Conservation (phyloP, 2,797 vertebrate genomes). For the Diceros bicornis region DNA sequence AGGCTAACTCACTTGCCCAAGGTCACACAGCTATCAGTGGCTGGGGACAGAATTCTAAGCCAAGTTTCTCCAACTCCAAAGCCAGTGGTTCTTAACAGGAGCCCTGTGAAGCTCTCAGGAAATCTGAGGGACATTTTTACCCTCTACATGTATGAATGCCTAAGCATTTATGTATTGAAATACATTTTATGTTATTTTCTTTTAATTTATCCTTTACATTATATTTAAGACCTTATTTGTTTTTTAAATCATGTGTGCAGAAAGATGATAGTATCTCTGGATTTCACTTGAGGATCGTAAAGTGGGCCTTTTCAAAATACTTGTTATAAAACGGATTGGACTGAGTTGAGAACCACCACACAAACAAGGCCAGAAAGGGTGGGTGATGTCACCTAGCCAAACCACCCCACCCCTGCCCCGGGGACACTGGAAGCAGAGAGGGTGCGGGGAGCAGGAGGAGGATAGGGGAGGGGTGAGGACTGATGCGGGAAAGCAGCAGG, state of each 20-base stretch:
- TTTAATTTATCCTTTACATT: background rate
- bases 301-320: background rate
- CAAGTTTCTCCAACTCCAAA: background rate
- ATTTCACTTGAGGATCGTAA: constrained; percentile 28
- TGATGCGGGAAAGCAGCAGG: background rate
- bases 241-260: background rate
- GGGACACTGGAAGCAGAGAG: background rate
- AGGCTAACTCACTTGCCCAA: background rate
- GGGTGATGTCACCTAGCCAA: background rate
- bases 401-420: background rate
- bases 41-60: background rate
- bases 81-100: background rate
- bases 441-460: background rate
- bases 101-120: background rate
- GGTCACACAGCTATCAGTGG: background rate
- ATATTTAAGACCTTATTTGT: background rate
- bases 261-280: background rate
- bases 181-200: background rate
- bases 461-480: too few relatives aligned
- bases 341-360: background rate
- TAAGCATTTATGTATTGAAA: background rate
- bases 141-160: background rate
- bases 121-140: background rate
- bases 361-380: background rate
- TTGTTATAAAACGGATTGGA: background rate